Conservation (phyloP, 1,140 invertebrate genomes). For the Neodiprion fabricii region DNA sequence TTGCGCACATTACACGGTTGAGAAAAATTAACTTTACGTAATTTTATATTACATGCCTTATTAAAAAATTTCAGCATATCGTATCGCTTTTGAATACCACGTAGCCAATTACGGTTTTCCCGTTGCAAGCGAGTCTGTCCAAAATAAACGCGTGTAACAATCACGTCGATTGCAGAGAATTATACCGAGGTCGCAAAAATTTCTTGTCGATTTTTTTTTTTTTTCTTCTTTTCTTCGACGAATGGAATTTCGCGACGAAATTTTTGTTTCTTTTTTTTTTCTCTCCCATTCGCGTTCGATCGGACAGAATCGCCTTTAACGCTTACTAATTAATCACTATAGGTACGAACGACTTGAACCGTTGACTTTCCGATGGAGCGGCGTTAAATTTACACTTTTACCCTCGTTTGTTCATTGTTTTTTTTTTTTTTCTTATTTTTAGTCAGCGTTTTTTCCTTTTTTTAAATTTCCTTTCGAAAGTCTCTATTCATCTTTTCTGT, state of each 20-base stretch:
- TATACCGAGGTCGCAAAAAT: not conserved
- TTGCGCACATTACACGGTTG: too few relatives aligned
- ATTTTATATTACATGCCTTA: slow-evolving; percentile 28
- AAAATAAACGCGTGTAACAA: not conserved
- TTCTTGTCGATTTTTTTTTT: not conserved
- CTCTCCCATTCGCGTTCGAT: not conserved
- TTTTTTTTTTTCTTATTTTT: slow-evolving; percentile 19
- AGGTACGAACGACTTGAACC: slow-evolving; percentile 38
- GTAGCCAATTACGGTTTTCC: slow-evolving; percentile 48
- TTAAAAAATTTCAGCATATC: slow-evolving; percentile 37
- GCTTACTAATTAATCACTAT: slow-evolving; percentile 42
- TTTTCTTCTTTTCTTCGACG: not conserved
- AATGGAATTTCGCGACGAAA: not conserved
- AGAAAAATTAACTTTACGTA: too few relatives aligned
- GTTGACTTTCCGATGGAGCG: slow-evolving; percentile 46
- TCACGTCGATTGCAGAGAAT: too few relatives aligned
- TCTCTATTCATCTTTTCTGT: slow-evolving; percentile 31
- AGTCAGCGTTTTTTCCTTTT: slow-evolving; percentile 12
- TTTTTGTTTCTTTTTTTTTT: not conserved
- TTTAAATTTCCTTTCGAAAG: slow-evolving; percentile 23
- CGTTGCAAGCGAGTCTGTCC: not conserved
- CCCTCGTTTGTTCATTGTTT: slow-evolving; percentile 5
- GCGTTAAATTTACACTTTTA: not conserved
- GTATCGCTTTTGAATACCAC: slow-evolving; percentile 58
- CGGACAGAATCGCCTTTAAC: slow-evolving; percentile 15